phyloP scores from a whole-genome alignment of 2,797 vertebrate genomes.

The Anguilla pacifica region DNA sequence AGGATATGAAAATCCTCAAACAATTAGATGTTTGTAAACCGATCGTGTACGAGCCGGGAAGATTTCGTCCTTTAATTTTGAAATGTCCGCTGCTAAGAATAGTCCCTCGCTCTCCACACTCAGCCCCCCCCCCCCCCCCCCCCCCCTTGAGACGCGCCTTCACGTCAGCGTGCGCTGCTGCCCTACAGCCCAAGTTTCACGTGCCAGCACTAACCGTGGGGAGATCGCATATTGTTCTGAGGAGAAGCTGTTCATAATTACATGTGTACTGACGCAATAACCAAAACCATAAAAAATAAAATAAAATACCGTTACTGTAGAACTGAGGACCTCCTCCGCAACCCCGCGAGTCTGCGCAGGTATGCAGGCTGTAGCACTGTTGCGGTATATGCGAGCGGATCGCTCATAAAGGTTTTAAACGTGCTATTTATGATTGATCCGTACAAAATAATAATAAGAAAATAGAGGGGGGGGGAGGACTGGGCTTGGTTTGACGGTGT shows the following conservation, averaged over 20 bases:
- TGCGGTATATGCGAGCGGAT: background rate
- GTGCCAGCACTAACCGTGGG: constrained; percentile 21
- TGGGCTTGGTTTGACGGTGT: constrained; percentile 17
- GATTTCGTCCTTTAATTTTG: constrained; percentile 72
- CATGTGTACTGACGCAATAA: background rate
- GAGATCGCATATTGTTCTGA: constrained; percentile 13
- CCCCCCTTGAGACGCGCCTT: constrained; percentile 58
- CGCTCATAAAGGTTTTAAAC: background rate
- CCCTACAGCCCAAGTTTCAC: constrained; percentile 10
- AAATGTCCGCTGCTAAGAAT: constrained; percentile 76
- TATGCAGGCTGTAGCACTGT: background rate
- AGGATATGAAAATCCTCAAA: background rate
- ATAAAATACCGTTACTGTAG: background rate
- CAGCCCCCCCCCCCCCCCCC: constrained; percentile 46
- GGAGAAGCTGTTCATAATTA: constrained; percentile 23
- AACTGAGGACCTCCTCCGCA: background rate
- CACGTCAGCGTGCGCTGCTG: constrained; percentile 31
- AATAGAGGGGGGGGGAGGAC: background rate
- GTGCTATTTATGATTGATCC: background rate
- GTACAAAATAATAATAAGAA: background rate
- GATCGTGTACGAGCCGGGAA: constrained; percentile 39
- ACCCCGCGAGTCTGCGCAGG: background rate
- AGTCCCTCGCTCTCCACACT: constrained; percentile 52
- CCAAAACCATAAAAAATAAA: background rate
- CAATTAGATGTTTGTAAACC: background rate